Evolutionary conservation across 1,140 invertebrate genomes (phyloP).

Genomic region (Eumaeus atala): DNA sequence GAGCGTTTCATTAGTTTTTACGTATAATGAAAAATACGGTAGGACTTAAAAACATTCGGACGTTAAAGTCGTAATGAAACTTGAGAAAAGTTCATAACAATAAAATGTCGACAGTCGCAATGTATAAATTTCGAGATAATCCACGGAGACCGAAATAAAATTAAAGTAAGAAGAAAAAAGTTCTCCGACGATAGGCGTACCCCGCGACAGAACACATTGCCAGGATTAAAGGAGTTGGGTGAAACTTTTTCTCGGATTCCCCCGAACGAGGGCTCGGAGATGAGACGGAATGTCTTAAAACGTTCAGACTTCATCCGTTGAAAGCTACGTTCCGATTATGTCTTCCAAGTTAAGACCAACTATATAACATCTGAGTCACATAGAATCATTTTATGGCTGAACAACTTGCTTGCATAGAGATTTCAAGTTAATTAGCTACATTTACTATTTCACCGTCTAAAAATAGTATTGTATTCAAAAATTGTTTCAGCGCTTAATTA

Average conservation of each 20-base stretch:
- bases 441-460: not conserved
- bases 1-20: conserved; percentile 13
- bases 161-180: conserved; percentile 57
- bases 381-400: conserved; percentile 19
- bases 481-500: no score
- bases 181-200: conserved; percentile 48
- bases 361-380: conserved; percentile 13
- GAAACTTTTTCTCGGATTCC: conserved; percentile 37
- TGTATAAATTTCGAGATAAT: conserved; percentile 48
- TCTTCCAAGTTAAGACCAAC: conserved; percentile 12
- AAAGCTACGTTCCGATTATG: conserved; percentile 17
- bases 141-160: conserved; percentile 53
- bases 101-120: conserved; percentile 33
- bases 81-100: conserved; percentile 21
- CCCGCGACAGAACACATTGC: conserved; percentile 63
- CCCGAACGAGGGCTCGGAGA: conserved; percentile 15
- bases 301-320: conserved; percentile 24
- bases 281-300: conserved; percentile 28
- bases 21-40: conserved; percentile 14
- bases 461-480: no score
- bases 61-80: conserved; percentile 11
- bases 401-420: conserved; percentile 8
- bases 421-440: conserved; percentile 7
- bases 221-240: conserved; percentile 57
- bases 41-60: conserved; percentile 16